Conservation (phyloP, 2,797 vertebrate species). For the Mormyrops boulengeri region DNA sequence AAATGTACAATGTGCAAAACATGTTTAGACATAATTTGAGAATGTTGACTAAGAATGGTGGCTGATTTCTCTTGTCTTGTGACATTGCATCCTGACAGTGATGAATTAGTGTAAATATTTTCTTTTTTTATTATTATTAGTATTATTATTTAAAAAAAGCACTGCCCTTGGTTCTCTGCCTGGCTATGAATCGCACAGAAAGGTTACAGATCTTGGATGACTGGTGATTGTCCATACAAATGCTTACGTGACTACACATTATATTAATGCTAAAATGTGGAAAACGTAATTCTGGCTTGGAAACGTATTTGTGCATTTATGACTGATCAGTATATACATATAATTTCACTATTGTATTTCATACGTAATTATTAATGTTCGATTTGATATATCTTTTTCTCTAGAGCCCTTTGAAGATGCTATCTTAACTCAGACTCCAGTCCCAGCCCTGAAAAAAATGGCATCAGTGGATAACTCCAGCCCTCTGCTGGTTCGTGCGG, state of each 20-base stretch:
- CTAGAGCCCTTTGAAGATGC: constrained; percentile 93
- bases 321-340: background rate
- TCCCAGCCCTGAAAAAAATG: constrained; percentile 66
- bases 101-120: background rate
- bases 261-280: background rate
- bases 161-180: background rate
- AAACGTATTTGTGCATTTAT: background rate
- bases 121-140: no score
- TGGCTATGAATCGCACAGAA: background rate
- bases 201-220: background rate
- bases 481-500: constrained; percentile 67
- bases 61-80: background rate
- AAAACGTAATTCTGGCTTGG: background rate
- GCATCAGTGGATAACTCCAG: constrained; percentile 74
- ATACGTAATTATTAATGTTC: background rate
- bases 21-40: background rate
- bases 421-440: constrained; percentile 69
- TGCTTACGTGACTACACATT: background rate
- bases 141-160: background rate
- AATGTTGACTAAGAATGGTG: background rate
- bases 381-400: background rate
- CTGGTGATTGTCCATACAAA: background rate
- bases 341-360: background rate
- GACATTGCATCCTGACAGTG: background rate
- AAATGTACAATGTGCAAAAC: background rate